Conservation (phyloP, 2,888 invertebrate genomes). For the Trachelus iudaicus region DNA sequence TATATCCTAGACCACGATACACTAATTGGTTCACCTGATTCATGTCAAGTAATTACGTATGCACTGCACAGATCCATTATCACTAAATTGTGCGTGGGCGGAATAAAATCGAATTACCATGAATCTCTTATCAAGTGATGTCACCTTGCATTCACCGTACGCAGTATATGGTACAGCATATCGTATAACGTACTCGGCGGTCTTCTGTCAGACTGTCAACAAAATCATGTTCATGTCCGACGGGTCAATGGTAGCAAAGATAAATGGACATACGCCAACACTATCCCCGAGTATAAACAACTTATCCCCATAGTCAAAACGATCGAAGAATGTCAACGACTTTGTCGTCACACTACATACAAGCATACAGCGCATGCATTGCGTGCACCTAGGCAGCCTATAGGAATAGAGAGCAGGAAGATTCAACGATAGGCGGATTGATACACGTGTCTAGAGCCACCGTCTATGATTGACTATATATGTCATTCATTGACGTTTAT, state of each 20-base stretch:
- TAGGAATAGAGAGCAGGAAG: background rate
- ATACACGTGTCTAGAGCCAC: background rate
- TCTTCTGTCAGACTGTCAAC: background rate
- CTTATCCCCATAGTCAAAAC: background rate
- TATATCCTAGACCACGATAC: background rate
- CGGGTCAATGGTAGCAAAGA: background rate
- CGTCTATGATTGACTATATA: background rate
- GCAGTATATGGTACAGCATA: background rate
- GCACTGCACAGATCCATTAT: background rate
- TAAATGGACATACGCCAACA: background rate
- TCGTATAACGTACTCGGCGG: background rate
- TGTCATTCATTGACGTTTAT: background rate
- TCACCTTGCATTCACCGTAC: background rate
- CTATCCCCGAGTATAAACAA: background rate
- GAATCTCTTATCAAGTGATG: background rate
- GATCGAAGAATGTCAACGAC: background rate
- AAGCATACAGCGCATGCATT: background rate
- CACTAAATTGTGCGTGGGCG: background rate
- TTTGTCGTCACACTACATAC: background rate
- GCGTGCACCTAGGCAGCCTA: background rate
- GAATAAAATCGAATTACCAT: background rate
- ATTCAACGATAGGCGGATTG: background rate
- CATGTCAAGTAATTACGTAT: background rate
- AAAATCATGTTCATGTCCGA: background rate
- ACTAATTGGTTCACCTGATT: background rate